These are phyloP conservation scores for Microplitis manilae DNA, from an alignment of 2,888 invertebrate genomes.

Conservation along the genomic window DNA sequence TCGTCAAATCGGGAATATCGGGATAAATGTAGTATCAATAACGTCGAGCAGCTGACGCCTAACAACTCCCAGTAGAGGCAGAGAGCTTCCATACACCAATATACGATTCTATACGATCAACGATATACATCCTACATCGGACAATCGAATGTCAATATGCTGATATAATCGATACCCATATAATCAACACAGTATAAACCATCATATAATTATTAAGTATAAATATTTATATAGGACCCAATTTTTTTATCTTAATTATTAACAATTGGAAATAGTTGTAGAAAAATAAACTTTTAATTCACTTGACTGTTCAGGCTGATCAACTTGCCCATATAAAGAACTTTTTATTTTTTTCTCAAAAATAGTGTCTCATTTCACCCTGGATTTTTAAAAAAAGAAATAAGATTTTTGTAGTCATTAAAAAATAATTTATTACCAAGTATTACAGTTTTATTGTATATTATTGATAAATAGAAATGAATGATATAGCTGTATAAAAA, in stretches of 20 bases:
- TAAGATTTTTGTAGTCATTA: not conserved
- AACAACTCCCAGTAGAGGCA: constrained; percentile 44
- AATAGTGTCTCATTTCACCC: too few species aligned
- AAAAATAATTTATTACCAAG: not conserved
- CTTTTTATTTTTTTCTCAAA: too few species aligned
- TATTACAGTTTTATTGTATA: not conserved
- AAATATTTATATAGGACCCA: not conserved
- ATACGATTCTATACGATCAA: too few species aligned
- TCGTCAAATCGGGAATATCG: constrained; percentile 72
- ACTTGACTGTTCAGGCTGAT: too few species aligned
- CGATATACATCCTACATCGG: too few species aligned
- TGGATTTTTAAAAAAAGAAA: too few species aligned
- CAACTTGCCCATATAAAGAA: too few species aligned
- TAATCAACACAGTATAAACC: constrained; percentile 24
- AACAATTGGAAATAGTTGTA: not conserved
- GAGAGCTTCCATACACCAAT: not conserved
- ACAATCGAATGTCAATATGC: constrained; percentile 25
- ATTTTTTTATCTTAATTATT: not conserved
- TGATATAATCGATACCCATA: constrained; percentile 33
- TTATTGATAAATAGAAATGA: constrained; percentile 6
- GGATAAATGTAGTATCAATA: constrained; percentile 72
- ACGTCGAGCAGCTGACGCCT: constrained; percentile 70
- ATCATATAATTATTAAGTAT: not conserved
- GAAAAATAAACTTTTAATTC: not conserved
- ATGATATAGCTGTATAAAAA: constrained; percentile 14